Percentiles rank a stretch among this genome's conserved stretches.
Conservation (phyloP, 2,113 vertebrate genomes). For the Panthera leo region DNA sequence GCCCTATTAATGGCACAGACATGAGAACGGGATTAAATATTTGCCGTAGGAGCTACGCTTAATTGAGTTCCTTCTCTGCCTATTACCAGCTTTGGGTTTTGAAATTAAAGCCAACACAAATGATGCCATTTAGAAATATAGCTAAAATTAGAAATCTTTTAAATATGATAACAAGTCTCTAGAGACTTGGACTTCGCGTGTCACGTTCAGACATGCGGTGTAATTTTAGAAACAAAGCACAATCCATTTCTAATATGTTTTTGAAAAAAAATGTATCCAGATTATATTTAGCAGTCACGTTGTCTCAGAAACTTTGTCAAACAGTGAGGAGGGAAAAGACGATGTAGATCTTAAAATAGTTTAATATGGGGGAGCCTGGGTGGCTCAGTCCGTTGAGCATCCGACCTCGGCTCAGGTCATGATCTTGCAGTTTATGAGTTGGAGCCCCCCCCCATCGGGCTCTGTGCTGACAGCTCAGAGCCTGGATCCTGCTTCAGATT, state of each 20-base stretch:
- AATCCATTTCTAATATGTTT: constrained; percentile 15
- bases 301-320: not conserved
- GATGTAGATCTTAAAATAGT: not conserved
- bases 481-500: no score
- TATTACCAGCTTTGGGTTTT: constrained; percentile 59
- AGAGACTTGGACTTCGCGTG: constrained; percentile 26
- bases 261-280: not conserved
- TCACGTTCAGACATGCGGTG: constrained; percentile 3
- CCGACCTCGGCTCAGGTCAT: fast-evolving
- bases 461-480: no score
- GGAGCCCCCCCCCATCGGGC: no score
- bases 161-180: constrained; percentile 55
- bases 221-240: constrained; percentile 58
- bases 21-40: constrained; percentile 71
- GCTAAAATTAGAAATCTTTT: constrained; percentile 75
- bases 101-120: constrained; percentile 75
- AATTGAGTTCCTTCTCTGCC: constrained; percentile 64
- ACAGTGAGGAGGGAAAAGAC: not conserved
- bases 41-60: constrained; percentile 70
- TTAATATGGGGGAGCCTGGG: not conserved
- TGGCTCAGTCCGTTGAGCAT: no score
- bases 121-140: constrained; percentile 58
- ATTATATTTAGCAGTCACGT: not conserved
- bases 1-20: constrained; percentile 68
- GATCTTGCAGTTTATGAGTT: no score